Evolutionary conservation across 2,113 vertebrate genomes (phyloP).

Genomic region (Anhinga rufa): DNA sequence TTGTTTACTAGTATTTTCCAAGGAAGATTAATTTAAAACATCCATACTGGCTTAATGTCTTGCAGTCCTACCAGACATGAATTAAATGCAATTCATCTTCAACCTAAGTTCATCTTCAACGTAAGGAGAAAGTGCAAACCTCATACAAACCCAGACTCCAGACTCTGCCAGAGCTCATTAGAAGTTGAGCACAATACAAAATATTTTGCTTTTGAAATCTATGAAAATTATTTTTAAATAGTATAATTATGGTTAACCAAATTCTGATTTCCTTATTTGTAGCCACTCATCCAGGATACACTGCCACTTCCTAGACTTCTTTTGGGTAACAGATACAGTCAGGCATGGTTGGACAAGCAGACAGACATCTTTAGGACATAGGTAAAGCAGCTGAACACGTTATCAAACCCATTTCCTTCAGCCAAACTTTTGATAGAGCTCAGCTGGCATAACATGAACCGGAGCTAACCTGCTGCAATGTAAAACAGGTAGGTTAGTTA

Average conservation of each 20-base stretch:
- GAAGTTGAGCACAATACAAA: background rate
- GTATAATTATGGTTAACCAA: background rate
- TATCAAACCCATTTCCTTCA: background rate
- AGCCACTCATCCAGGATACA: background rate
- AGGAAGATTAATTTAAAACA: slow-evolving; percentile 20
- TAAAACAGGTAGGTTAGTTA: background rate
- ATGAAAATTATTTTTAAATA: background rate
- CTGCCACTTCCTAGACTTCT: background rate
- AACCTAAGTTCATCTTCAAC: background rate
- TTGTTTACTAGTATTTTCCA: slow-evolving; percentile 35
- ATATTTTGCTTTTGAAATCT: background rate
- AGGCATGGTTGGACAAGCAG: background rate
- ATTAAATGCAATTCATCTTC: background rate
- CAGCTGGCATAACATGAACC: background rate
- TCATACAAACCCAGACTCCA: background rate
- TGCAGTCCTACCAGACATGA: background rate
- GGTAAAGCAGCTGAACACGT: background rate
- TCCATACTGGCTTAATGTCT: background rate
- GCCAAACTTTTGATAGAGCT: background rate
- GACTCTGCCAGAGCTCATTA: background rate
- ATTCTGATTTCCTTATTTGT: background rate
- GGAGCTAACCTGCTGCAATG: background rate
- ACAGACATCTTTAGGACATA: background rate
- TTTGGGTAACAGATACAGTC: background rate
- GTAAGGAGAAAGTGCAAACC: background rate